Conservation (phyloP, 2,888 invertebrate species). For the Heterodera filipjevi region DNA sequence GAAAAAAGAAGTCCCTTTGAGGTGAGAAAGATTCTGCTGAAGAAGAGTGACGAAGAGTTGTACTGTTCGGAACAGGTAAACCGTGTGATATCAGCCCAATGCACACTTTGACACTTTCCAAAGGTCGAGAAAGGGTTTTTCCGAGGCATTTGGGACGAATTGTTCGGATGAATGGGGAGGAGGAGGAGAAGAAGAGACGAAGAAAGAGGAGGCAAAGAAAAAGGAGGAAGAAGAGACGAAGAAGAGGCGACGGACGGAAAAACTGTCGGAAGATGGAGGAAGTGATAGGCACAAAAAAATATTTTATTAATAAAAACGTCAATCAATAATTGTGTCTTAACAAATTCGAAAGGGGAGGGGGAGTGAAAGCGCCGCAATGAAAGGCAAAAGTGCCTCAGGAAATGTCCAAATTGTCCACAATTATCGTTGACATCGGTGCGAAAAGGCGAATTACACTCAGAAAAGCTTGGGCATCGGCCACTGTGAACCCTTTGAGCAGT, state of each 20-base stretch:
- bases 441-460: conserved; percentile 38
- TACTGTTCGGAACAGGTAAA: not conserved
- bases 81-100: not conserved
- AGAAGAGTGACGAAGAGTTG: conserved; percentile 14
- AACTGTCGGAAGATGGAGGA: too few relatives aligned
- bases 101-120: not conserved
- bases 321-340: too few relatives aligned
- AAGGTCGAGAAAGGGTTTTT: not conserved
- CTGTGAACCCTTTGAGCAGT: conserved; percentile 29
- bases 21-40: not conserved
- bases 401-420: conserved; percentile 49
- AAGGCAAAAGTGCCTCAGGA: conserved; percentile 17
- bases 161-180: not conserved
- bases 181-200: too few relatives aligned
- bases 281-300: not conserved
- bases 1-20: not conserved
- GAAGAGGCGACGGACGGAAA: not conserved
- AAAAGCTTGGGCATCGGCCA: conserved; percentile 43
- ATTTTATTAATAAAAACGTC: too few relatives aligned
- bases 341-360: not conserved
- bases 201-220: too few relatives aligned
- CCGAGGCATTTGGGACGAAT: conserved; percentile 16
- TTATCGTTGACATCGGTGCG: conserved; percentile 44
- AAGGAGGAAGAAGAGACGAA: not conserved
- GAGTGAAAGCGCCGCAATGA: not conserved